A percentile compares a stretch with the other conserved stretches of the same genome.
These are phyloP conservation scores for Tachystola acroxantha DNA, from an alignment of 2,888 invertebrate genomes.

Conservation along the genomic window DNA sequence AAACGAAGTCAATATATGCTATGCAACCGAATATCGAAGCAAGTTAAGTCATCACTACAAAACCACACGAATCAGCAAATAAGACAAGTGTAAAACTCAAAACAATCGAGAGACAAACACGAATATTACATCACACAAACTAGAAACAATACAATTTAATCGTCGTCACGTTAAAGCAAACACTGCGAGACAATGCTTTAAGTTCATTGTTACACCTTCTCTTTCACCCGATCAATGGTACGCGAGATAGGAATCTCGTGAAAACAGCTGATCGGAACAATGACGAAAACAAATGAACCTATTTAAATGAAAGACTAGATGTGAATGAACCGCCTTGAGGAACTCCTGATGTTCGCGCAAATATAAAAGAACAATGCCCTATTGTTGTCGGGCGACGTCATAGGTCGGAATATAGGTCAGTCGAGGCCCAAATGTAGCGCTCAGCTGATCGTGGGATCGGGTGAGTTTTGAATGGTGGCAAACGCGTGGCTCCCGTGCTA, in stretches of 20 bases:
- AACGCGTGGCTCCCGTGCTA: slow-evolving; percentile 26
- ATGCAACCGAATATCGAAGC: too few relatives aligned
- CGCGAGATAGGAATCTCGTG: slow-evolving; percentile 55
- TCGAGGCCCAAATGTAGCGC: slow-evolving; percentile 62
- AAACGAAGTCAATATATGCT: too few relatives aligned
- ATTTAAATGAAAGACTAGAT: slow-evolving; percentile 60
- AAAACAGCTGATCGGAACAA: slow-evolving; percentile 72
- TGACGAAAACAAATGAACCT: slow-evolving; percentile 71
- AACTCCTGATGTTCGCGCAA: slow-evolving; percentile 68
- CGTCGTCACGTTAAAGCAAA: slow-evolving; percentile 36
- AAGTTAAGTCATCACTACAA: too few relatives aligned
- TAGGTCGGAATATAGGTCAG: slow-evolving; percentile 72
- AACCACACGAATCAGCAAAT: slow-evolving; percentile 1
- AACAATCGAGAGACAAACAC: slow-evolving; percentile 28
- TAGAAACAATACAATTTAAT: slow-evolving; percentile 55
- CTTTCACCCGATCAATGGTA: slow-evolving; percentile 59
- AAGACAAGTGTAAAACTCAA: slow-evolving; percentile 2
- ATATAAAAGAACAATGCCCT: slow-evolving; percentile 76
- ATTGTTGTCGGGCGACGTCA: slow-evolving; percentile 73
- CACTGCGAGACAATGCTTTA: slow-evolving; percentile 42
- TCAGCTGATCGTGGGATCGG: slow-evolving; percentile 68
- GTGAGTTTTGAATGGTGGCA: slow-evolving; percentile 19
- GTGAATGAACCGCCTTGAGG: slow-evolving; percentile 72
- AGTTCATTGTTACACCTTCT: slow-evolving; percentile 57
- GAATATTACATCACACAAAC: slow-evolving; percentile 34